Base-by-base conservation (phyloP, 2,797 vertebrate genomes). In the Periparus ater region DNA sequence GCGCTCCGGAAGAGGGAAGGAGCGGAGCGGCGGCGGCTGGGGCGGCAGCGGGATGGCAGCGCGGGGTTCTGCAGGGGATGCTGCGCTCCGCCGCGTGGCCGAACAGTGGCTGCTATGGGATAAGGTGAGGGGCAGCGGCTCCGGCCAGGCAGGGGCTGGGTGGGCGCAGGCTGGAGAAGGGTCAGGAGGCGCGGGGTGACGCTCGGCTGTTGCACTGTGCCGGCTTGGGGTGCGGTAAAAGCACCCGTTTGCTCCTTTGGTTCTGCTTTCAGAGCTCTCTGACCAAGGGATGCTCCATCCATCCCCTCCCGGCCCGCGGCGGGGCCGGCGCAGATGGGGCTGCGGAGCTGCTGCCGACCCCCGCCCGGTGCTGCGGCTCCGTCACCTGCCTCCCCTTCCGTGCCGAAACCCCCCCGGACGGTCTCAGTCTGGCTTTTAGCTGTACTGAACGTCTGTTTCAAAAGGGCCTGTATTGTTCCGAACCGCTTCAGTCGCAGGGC, bases 71-170 rank as follows among this genome's bases (percentile, higher is more conserved):
- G 95, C 94, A 11, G 98, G 96, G 5, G 98, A 98, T 51, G 21
- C 26, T 1, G 63, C 74, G 42, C 81, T 98, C 79, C 97, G 98
- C 62, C 82, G 86, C 27, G 98, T 98, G 79, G 92, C 95, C 3
- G n/a, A 95, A 6, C 98, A 93, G 89, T 99, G 99, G 99, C 94
- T 99, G 63, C 97, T 81, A 38, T 98, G 98, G 96, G 99, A 99
- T 93, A 96, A 98, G 99, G 99, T 99, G 91, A 98, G 97, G 18
- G 19, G 7, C 40, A 36, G 62, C 22, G 15, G 38, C n/a, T 45
- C 30, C 12, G 51, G 47, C 11, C n/a, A 0, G 32, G 23, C 63
- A 4, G 68, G 45, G 38, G 7, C 42, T 16, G 5, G 27, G 34
- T 7, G 42, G 36, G 17, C 23, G 9, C 40, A 0, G 51, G 36